Conservation (phyloP, 1,140 invertebrate species). For the Temnothorax curvispinosus region DNA sequence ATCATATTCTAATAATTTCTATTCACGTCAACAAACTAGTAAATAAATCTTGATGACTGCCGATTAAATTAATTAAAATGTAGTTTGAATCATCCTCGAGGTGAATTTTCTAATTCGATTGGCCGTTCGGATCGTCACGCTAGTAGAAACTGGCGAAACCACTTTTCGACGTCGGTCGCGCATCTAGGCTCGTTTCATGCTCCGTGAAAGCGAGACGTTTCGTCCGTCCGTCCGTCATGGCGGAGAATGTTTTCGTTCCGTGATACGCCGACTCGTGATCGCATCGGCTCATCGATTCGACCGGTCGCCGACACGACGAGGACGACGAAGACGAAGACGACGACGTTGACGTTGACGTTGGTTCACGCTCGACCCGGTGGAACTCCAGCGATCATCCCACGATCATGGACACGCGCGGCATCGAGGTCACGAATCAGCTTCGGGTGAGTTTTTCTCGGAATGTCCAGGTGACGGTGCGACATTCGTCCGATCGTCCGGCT, state of each 20-base stretch:
- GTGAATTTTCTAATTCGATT: neutral
- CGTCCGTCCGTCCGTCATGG: slow-evolving; percentile 67
- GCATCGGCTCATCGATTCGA: slow-evolving; percentile 45
- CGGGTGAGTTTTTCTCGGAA: slow-evolving; percentile 74
- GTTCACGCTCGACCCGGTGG: slow-evolving; percentile 21
- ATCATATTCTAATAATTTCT: no score
- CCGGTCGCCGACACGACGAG: neutral
- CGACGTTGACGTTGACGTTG: neutral
- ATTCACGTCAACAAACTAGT: no score
- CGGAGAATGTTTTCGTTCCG: slow-evolving; percentile 72
- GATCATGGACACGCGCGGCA: slow-evolving; percentile 83
- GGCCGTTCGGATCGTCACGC: neutral
- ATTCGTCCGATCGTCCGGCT: neutral
- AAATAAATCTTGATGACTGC: no score
- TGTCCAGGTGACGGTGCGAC: neutral
- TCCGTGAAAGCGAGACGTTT: slow-evolving; percentile 37
- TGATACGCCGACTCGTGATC: slow-evolving; percentile 50
- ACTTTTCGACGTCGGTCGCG: neutral
- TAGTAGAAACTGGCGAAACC: neutral
- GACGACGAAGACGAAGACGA: neutral
- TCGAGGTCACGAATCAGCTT: slow-evolving; percentile 84
- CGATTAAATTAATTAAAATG: no score
- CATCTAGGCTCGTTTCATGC: neutral
- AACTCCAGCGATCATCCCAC: neutral
- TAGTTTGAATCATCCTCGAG: no score